phyloP scores from a whole-genome alignment of 2,797 vertebrate genomes.

The Poecile montanus region DNA sequence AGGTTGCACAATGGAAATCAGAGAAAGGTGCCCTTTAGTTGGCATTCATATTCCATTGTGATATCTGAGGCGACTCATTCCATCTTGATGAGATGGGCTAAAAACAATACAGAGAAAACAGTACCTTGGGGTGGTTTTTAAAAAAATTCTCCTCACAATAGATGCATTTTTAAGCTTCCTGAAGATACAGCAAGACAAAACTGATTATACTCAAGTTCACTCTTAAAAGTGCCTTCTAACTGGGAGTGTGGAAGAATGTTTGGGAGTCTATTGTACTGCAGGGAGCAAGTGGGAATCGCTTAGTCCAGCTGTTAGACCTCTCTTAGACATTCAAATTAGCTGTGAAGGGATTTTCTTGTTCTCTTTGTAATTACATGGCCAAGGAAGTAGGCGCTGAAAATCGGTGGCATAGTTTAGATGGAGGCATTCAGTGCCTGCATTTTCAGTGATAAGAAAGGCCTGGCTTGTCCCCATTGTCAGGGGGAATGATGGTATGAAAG shows the following conservation, averaged over 20 bases:
- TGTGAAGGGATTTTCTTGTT: slow-evolving; percentile 30
- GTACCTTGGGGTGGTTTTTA: not conserved
- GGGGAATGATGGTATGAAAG: not conserved
- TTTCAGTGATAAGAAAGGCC: slow-evolving; percentile 14
- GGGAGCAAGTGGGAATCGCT: not conserved
- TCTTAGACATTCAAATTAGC: slow-evolving; percentile 30
- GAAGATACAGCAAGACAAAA: not conserved
- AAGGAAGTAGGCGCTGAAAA: not conserved
- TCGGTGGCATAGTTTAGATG: not conserved
- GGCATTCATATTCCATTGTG: not conserved
- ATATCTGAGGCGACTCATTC: not conserved
- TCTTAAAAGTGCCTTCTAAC: not conserved
- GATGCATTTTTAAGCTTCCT: slow-evolving; percentile 4
- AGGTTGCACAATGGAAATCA: not conserved
- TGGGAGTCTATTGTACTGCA: not conserved
- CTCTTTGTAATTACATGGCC: not conserved
- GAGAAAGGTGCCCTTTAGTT: slow-evolving; percentile 8
- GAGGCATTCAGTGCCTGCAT: not conserved
- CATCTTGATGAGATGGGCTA: slow-evolving; percentile 13
- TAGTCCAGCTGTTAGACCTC: slow-evolving; percentile 41
- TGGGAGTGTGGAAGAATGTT: not conserved
- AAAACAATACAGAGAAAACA: not conserved
- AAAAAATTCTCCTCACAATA: not conserved
- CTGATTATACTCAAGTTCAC: not conserved
- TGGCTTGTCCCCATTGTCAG: not conserved